Base-by-base conservation (phyloP, 1,140 invertebrate species). In the Centruroides sculpturatus region DNA sequence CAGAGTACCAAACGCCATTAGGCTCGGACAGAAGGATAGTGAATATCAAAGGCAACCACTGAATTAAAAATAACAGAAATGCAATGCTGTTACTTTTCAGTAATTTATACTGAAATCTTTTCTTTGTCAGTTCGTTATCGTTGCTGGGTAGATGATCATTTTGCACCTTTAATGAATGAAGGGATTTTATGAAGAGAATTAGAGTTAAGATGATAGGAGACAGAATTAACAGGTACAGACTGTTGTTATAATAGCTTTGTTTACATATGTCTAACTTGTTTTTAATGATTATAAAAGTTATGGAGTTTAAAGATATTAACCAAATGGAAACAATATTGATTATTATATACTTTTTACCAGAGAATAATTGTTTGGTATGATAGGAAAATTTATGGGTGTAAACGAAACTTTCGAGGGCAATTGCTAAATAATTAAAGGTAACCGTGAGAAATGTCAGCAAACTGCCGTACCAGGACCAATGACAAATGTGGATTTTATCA, bases 381-480 rank as follows among this genome's bases (percentile, higher is more conserved):
- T 8, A 5, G 5, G 59, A 53, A 35, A 57, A 63, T 34, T 55
- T 52, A 51, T 47, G 58, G 10, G 58, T 48, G 35, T 63, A 59
- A 46, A 57, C 59, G 49, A 46, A 59, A 41, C 47, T 55, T 8
- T 47, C 47, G 36, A 13, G 34, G 48, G 49, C 50, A 52, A 48
- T 55, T 48, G 34, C 57, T 60, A 51, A 46, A 48, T 13, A 35
- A 23, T 13, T 63, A 52, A 47, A 62, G 56, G 3, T 67, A 58
- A 9, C 58, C 12, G 84, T 83, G 59, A 85, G 77, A 55, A 84
- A 78, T 59, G 80, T 83, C 13, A 85, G 77, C 3, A 81, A 76
- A 36, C 81, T 80, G 9, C 85, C 71, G 63, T 82, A 82, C 78
- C 84, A 85, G 56, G 85, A 78, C 50, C 79, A 79, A 55, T 77